phyloP scores from a whole-genome alignment of 2,797 vertebrate genomes.

The Bufotes viridis region DNA sequence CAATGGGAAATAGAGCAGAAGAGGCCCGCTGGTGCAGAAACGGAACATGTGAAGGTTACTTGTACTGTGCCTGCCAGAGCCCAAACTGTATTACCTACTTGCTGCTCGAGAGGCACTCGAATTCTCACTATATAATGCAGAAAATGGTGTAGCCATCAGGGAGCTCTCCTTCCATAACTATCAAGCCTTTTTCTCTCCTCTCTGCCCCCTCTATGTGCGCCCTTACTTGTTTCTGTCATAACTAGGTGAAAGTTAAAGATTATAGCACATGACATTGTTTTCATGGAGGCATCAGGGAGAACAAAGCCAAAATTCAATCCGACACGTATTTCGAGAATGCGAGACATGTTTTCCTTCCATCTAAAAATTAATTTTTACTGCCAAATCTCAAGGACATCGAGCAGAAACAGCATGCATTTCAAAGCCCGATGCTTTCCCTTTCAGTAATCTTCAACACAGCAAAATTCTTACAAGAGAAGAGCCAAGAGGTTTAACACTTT shows the following conservation, averaged over 20 bases:
- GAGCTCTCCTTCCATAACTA: background rate
- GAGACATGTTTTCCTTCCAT: constrained; percentile 22
- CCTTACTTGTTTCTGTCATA: background rate
- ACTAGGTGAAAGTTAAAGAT: constrained; percentile 1
- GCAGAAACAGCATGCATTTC: background rate
- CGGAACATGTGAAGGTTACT: constrained; percentile 54
- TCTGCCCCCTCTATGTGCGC: background rate
- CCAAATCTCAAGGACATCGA: constrained; percentile 39
- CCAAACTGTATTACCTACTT: constrained; percentile 27
- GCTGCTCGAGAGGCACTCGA: background rate
- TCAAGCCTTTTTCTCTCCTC: background rate
- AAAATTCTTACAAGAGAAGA: background rate
- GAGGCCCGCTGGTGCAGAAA: constrained; percentile 48
- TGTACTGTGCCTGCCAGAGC: constrained; percentile 21
- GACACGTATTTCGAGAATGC: background rate
- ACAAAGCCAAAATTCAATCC: constrained; percentile 1
- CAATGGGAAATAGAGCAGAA: constrained; percentile 57
- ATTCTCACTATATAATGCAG: background rate
- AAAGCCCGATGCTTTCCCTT: background rate
- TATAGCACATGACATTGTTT: constrained; percentile 1
- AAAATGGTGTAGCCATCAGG: background rate
- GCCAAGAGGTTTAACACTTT: background rate
- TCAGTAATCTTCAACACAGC: background rate
- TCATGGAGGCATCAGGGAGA: background rate
- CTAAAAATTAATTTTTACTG: constrained; percentile 14